Evolutionary conservation across 35 echinoderm and acorn worm genomes (phyloP), one percentile per base, ranked within the genome.

Genomic region (Amphiura filiformis): DNA sequence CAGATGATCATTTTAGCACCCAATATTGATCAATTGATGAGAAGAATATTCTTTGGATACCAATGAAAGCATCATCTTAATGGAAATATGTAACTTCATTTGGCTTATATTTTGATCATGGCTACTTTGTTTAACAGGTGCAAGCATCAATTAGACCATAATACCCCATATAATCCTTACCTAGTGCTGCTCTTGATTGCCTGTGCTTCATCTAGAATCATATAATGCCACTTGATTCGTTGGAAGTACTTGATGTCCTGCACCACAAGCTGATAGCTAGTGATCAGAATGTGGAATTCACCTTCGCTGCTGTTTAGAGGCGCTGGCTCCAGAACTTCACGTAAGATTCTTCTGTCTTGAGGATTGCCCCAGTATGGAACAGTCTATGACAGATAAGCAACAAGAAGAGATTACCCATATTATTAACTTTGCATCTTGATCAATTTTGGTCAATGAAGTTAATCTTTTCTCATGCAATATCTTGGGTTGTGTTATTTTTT

Each of bases 231-330:
- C 44, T 94, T 99, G 89, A 99, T 99, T 35, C 93, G 90, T 76
- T 99, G 96, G 81, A 99, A 99, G 77, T 99, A 99, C 32, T 88
- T 94, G 84, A 99, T 94, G 37, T 99, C 96, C 39, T 99, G 96
- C 0, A 99, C 93, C 22, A 99, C 96, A 35, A 99, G 84, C 87
- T 99, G 96, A 79, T 99, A 99, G 64, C 96, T 99, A 49, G 96
- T 99, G 76, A 99, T 94, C 1, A 99, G 80, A 84, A 99, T 99
- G 87, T 99, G 96, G 64, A 99, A 99, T 79, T 94, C 92, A 0
- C 92, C 90, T 56, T 93, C 90, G 37, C 90, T 90, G n/a, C 86
- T 94, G 42, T 94, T 93, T 0, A 99, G 84, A 22, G 84, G 82
- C 70, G 86, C 39, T 99, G 96, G 77, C 93, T 94, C 96, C 96